Percentiles rank a stretch among this genome's conserved stretches.
Evolutionary conservation across 2,797 vertebrate genomes (phyloP).

Genomic region (Bradypus variegatus): DNA sequence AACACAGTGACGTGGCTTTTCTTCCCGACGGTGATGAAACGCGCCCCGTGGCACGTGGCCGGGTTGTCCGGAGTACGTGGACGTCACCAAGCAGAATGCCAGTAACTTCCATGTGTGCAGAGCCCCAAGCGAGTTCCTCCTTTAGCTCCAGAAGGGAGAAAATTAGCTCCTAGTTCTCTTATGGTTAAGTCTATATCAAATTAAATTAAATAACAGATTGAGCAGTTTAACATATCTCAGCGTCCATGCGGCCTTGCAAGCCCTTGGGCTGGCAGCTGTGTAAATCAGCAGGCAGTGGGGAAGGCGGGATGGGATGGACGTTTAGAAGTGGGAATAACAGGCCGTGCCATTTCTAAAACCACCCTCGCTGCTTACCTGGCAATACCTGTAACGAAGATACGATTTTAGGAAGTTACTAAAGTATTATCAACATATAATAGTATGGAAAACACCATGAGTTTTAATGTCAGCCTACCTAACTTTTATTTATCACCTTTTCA

Average conservation of each 20-base stretch:
- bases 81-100: background rate
- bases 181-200: conserved; percentile 47
- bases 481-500: background rate
- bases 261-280: conserved; percentile 41
- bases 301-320: conserved; percentile 37
- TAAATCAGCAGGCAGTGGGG: conserved; percentile 51
- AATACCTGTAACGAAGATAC: conserved; percentile 13
- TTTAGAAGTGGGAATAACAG: conserved; percentile 50
- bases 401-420: conserved; percentile 9
- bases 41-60: background rate
- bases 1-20: background rate
- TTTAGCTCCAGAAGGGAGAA: conserved; percentile 43
- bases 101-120: background rate
- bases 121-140: background rate
- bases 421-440: background rate
- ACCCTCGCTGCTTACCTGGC: background rate
- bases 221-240: conserved; percentile 50
- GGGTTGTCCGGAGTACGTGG: background rate
- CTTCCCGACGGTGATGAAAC: background rate
- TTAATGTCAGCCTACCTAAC: background rate
- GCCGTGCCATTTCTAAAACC: conserved; percentile 37
- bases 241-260: conserved; percentile 40
- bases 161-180: conserved; percentile 44
- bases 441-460: conserved; percentile 17
- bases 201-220: conserved; percentile 61